Conservation (phyloP, 1,140 invertebrate species). For the Drosophila grimshawi region DNA sequence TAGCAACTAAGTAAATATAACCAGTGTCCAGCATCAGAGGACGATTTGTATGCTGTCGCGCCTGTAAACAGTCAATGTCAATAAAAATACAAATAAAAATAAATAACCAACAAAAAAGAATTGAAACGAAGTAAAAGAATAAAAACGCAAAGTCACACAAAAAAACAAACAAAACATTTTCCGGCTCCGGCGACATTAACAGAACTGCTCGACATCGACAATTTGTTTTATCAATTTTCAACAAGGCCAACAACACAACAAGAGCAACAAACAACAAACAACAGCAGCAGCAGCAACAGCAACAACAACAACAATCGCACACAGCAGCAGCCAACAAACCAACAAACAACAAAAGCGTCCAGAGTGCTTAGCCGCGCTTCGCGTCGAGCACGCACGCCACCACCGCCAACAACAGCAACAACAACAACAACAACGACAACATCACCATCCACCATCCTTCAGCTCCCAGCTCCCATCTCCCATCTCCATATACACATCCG, state of each 20-base stretch:
- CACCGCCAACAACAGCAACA: constrained; percentile 23
- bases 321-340: constrained; percentile 47
- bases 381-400: constrained; percentile 66
- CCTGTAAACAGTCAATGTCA: constrained; percentile 46
- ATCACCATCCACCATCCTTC: constrained; percentile 26
- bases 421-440: constrained; percentile 16
- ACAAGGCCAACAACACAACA: constrained; percentile 68
- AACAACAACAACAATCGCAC: constrained; percentile 30
- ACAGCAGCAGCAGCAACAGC: constrained; percentile 17
- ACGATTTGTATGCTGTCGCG: constrained; percentile 38
- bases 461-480: constrained; percentile 12
- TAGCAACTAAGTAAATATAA: constrained; percentile 10
- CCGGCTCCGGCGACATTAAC: constrained; percentile 83
- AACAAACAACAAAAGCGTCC: constrained; percentile 75
- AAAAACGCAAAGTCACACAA: constrained; percentile 72
- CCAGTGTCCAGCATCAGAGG: constrained; percentile 37
- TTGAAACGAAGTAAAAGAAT: constrained; percentile 46
- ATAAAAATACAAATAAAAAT: constrained; percentile 54
- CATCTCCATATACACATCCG: constrained; percentile 17
- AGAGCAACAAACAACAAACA: constrained; percentile 2
- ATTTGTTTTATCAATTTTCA: constrained; percentile 84
- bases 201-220: constrained; percentile 84
- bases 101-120: constrained; percentile 2
- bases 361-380: constrained; percentile 73
- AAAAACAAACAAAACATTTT: constrained; percentile 84